These are phyloP conservation scores for Arenaria interpres DNA, from an alignment of 2,113 vertebrate genomes.

Conservation along the genomic window DNA sequence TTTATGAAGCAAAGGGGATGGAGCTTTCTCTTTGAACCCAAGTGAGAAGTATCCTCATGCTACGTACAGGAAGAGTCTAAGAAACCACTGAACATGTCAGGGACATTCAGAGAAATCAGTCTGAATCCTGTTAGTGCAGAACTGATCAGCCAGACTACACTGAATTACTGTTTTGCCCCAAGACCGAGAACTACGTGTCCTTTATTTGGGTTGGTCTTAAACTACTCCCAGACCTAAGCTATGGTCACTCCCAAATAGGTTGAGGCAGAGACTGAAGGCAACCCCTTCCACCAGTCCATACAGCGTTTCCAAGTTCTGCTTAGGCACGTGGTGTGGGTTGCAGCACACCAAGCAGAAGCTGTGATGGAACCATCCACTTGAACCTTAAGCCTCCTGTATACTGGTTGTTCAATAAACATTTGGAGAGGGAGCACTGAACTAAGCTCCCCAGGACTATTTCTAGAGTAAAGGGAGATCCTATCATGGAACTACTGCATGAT, in stretches of 20 bases:
- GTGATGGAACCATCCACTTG: neutral
- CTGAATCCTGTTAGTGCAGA: neutral
- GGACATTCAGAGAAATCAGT: neutral
- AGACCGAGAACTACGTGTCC: neutral
- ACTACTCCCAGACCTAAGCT: neutral
- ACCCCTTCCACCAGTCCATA: neutral
- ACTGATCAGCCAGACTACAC: neutral
- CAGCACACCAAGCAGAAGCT: neutral
- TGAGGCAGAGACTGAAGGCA: neutral
- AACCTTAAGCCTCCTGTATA: neutral
- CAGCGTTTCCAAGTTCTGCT: neutral
- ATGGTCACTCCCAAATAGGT: neutral
- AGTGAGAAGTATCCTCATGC: neutral
- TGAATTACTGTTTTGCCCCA: neutral
- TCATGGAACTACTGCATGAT: neutral
- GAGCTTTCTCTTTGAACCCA: neutral
- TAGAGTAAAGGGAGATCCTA: neutral
- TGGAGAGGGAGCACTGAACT: neutral
- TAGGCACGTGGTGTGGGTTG: fast-evolving
- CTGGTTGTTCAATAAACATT: neutral
- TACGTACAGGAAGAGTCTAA: neutral
- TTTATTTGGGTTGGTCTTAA: neutral
- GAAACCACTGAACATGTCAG: neutral
- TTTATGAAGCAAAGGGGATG: neutral
- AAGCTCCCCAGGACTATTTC: neutral